These are phyloP conservation scores for Campylomormyrus numenius DNA, from an alignment of 2,113 vertebrate genomes.

Conservation along the genomic window DNA sequence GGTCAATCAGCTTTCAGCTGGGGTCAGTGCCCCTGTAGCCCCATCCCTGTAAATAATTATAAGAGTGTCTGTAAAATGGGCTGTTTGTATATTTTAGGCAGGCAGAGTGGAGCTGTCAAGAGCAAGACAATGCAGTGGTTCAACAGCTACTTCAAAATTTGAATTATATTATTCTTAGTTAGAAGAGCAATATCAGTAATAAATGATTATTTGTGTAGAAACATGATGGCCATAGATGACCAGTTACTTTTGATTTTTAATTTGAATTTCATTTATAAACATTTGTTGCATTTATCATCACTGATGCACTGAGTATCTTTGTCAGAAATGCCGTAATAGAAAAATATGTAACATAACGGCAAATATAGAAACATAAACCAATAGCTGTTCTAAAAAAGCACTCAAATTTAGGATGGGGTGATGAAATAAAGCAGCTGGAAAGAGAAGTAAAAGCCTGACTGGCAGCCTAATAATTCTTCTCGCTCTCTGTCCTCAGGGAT, in stretches of 20 bases:
- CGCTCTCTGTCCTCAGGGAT: neutral
- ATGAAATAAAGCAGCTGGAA: neutral
- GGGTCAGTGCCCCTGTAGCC: neutral
- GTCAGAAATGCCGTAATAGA: neutral
- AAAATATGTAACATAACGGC: neutral
- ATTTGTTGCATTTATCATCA: neutral
- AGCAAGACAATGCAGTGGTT: neutral
- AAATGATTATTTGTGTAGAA: neutral
- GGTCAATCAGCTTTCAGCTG: neutral
- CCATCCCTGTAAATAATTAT: neutral
- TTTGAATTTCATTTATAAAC: neutral
- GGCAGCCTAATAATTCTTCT: slow-evolving; percentile 8
- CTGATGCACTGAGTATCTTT: neutral
- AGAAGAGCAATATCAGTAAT: neutral
- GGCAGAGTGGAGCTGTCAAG: neutral
- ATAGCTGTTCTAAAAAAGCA: neutral
- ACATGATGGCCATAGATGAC: neutral
- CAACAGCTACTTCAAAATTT: neutral
- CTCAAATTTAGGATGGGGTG: neutral
- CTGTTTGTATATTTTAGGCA: neutral
- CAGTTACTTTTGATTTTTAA: neutral
- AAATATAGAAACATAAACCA: neutral
- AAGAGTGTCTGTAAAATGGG: neutral
- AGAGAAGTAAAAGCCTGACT: neutral
- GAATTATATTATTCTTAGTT: neutral